These are phyloP conservation scores for Morpho achilles DNA, from an alignment of 2,888 invertebrate genomes.

Conservation along the genomic window DNA sequence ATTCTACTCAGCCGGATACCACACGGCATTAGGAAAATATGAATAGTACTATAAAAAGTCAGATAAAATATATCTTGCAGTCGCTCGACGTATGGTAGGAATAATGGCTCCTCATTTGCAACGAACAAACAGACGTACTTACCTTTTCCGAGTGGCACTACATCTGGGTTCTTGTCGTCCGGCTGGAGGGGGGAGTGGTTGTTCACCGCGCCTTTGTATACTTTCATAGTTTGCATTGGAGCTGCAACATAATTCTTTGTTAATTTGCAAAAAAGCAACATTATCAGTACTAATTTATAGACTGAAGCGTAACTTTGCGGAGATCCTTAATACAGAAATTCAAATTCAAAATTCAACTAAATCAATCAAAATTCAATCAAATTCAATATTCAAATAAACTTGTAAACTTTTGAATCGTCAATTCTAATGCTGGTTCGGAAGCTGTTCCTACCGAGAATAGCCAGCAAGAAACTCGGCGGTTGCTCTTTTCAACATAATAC, in stretches of 20 bases:
- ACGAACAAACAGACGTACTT: conserved; percentile 21
- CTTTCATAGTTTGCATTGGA: conserved; percentile 62
- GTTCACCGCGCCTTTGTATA: conserved; percentile 83
- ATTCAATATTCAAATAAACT: no score
- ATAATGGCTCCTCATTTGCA: conserved; percentile 11
- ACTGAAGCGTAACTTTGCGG: not conserved
- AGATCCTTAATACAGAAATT: no score
- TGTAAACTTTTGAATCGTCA: no score
- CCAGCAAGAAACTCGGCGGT: no score
- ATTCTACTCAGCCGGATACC: no score
- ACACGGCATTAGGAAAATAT: no score
- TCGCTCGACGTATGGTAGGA: not conserved
- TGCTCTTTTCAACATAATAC: no score
- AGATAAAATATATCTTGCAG: not conserved
- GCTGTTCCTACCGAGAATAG: no score
- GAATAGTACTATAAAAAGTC: not conserved
- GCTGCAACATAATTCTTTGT: conserved; percentile 45
- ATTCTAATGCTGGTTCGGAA: no score
- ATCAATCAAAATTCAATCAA: no score
- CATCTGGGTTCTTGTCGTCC: conserved; percentile 94
- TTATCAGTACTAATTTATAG: not conserved
- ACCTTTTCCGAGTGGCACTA: conserved; percentile 93
- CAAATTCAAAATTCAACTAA: no score
- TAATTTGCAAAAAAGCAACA: conserved; percentile 12
- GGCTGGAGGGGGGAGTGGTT: conserved; percentile 82